Evolutionary conservation across 2,797 vertebrate species (phyloP), one percentile per base, ranked within the genome.

Genomic region (Gobio occitaniae): DNA sequence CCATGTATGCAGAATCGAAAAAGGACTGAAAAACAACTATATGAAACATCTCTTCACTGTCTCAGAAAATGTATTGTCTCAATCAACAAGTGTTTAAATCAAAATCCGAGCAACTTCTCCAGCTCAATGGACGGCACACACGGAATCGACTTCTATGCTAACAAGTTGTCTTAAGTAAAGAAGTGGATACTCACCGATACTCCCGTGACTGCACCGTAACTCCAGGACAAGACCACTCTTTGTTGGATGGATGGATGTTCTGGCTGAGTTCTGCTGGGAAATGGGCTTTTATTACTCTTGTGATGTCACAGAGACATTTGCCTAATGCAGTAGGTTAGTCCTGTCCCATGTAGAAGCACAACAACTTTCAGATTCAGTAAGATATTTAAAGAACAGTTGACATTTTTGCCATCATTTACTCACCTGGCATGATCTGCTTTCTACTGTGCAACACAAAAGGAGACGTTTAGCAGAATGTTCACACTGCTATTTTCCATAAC

Each of bases 251-350:
- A 75, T 36, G 19, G 75, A 74, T 76, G 74, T 70, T 82, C 68
- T 79, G 68, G 72, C 65, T 38, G 59, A 77, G 70, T 80, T 86
- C 85, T 80, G 84, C 89, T 84, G 50, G 75, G 54, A 75, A 87
- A 84, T 82, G 54, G 59, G 78, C 77, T 84, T 86, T 86, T 80
- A 84, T 81, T 82, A 69, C 87, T 74, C 63, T 89, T 85, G 89
- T 95, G 95, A 96, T 94, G 95, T 95, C 94, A 96, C 92, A 92
- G 70, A 88, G 91, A 90, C 89, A 95, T 95, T 94, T 94, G 92
- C 93, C 91, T 94, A 95, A 94, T 88, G 88, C 86, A 93, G 93
- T 94, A 90, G 94, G 90, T 83, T 69, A 76, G 87, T 80, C 86
- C 89, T 92, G 86, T 59, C 71, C 84, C 86, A 86, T 81, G 56